Evolutionary conservation across 2,113 vertebrate species (phyloP).

Genomic region (Brachypteracias leptosomus): DNA sequence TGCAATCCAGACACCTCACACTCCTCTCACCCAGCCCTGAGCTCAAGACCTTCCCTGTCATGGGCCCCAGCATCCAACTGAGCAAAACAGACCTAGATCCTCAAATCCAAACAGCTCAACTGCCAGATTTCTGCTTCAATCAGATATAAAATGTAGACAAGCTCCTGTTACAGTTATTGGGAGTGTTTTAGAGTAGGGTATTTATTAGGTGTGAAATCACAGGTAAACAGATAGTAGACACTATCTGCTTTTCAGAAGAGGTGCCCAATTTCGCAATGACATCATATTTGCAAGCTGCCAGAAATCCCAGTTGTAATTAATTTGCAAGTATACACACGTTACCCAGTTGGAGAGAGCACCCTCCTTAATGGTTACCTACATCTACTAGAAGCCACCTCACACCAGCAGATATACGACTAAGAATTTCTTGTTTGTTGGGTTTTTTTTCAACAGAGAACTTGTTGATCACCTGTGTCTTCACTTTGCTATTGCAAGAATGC

Average conservation of each 20-base stretch:
- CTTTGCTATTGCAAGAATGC: not conserved
- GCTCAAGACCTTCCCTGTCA: not conserved
- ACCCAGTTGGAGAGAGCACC: not conserved
- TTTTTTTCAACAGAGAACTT: not conserved
- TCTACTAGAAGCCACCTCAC: not conserved
- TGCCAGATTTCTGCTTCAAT: not conserved
- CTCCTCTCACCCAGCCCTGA: not conserved
- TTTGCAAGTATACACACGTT: not conserved
- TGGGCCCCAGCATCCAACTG: fast-evolving
- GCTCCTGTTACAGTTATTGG: not conserved
- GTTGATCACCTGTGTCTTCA: not conserved
- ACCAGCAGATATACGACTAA: not conserved
- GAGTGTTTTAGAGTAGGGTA: not conserved
- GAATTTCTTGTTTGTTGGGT: not conserved
- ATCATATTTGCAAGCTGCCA: not conserved
- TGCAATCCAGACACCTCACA: not conserved
- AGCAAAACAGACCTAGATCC: not conserved
- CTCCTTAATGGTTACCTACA: not conserved
- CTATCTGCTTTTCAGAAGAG: not conserved
- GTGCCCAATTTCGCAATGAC: not conserved
- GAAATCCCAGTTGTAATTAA: not conserved
- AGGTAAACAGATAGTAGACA: fast-evolving
- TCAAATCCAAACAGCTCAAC: not conserved
- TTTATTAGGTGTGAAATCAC: not conserved
- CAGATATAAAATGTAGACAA: not conserved